Evolutionary conservation across 2,888 invertebrate species (phyloP).

Genomic region (Morpho helenor): DNA sequence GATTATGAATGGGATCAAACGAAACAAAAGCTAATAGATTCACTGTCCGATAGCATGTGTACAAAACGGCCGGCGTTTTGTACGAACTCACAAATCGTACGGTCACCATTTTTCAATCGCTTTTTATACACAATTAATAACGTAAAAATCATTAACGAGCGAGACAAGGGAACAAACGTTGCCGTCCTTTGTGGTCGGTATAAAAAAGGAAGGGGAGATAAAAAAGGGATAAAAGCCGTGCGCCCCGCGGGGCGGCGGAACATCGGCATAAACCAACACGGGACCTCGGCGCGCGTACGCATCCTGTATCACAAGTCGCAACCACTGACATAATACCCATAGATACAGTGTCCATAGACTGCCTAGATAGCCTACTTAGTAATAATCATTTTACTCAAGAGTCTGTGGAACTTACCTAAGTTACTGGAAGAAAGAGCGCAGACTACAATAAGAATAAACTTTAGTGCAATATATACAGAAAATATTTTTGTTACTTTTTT

Average conservation of each 20-base stretch:
- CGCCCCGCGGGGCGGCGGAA: constrained; percentile 54
- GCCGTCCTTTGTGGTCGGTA: constrained; percentile 68
- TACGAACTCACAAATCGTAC: constrained; percentile 15
- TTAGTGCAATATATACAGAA: no score
- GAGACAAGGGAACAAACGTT: constrained; percentile 75
- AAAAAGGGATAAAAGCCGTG: constrained; percentile 47
- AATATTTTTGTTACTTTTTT: no score
- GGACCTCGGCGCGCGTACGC: constrained; percentile 50
- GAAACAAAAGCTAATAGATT: constrained; percentile 7
- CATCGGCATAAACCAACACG: constrained; percentile 63
- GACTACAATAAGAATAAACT: no score
- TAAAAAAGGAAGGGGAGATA: constrained; percentile 45
- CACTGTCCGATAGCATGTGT: background rate
- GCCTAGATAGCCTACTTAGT: no score
- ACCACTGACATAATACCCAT: no score
- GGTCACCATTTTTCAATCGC: constrained; percentile 70
- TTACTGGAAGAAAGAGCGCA: no score
- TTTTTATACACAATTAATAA: constrained; percentile 76
- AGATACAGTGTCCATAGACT: no score
- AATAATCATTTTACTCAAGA: no score
- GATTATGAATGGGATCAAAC: constrained; percentile 1
- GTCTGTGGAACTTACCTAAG: no score
- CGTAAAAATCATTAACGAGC: constrained; percentile 76
- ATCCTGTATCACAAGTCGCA: background rate
- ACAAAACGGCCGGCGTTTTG: constrained; percentile 6